A percentile compares a stretch with the other conserved stretches of the same genome.
These are phyloP conservation scores for Cyanoderma ruficeps DNA, from an alignment of 2,113 vertebrate species.

Conservation along the genomic window DNA sequence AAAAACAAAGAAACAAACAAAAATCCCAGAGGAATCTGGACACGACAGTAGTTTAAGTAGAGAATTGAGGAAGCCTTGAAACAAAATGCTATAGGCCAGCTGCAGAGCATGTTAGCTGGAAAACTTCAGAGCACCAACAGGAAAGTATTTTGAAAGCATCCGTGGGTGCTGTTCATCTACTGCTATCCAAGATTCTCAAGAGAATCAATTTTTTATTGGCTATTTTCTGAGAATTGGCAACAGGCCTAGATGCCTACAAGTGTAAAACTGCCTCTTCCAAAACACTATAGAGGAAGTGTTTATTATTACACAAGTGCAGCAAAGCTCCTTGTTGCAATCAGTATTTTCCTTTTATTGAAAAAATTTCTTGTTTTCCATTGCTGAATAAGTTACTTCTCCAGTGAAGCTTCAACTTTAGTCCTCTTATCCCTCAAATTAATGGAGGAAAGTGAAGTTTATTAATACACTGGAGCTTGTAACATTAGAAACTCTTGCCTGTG, in stretches of 20 bases:
- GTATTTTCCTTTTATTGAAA: background rate
- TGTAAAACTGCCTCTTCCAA: background rate
- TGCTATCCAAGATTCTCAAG: background rate
- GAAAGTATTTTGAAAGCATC: background rate
- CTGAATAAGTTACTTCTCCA: background rate
- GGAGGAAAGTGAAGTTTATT: constrained; percentile 35
- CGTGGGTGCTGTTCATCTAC: background rate
- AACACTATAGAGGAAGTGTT: background rate
- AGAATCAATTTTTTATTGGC: background rate
- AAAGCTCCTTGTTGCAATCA: background rate
- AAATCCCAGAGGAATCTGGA: background rate
- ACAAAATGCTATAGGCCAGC: background rate
- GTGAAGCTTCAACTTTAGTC: background rate
- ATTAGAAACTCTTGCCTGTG: background rate
- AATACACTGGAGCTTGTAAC: constrained; percentile 19
- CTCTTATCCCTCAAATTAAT: constrained; percentile 1
- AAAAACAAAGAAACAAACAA: background rate
- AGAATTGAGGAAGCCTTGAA: background rate
- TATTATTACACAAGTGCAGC: background rate
- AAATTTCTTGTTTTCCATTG: background rate
- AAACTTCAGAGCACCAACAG: background rate
- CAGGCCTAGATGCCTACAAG: background rate
- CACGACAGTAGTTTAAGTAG: background rate
- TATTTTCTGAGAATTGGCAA: background rate
- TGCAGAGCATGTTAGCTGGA: background rate